Conservation (phyloP, 35 echinoderm and acorn worm genomes). For the Amphiura filiformis region DNA sequence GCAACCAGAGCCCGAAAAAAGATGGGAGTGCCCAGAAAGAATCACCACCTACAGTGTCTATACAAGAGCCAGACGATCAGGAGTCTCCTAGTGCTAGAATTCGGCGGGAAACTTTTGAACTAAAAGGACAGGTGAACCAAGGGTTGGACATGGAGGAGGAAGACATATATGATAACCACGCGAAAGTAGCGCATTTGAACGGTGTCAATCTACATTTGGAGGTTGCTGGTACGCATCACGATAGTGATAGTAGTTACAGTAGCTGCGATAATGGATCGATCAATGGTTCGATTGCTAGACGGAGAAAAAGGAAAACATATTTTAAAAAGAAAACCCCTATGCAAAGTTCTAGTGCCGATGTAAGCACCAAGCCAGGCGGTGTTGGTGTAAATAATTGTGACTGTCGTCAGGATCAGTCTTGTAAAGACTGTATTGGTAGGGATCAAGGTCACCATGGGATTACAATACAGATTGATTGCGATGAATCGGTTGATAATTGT, state of each 20-base stretch:
- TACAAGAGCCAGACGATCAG: background rate
- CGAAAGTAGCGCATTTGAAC: background rate
- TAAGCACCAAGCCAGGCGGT: no score
- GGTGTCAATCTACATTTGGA: background rate
- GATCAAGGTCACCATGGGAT: background rate
- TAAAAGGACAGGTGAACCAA: background rate
- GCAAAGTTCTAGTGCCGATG: no score
- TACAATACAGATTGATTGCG: background rate
- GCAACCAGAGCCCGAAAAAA: background rate
- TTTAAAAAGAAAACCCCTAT: background rate
- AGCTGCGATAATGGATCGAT: background rate
- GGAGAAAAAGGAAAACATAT: background rate
- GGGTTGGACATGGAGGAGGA: background rate
- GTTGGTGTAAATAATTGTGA: no score
- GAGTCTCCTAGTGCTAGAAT: background rate
- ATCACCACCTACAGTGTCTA: no score
- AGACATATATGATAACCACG: background rate
- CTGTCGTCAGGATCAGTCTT: no score
- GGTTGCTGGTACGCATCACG: background rate
- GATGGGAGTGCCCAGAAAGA: background rate
- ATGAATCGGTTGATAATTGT: background rate
- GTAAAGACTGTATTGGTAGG: background rate
- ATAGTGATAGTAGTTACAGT: background rate
- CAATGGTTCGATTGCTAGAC: background rate
- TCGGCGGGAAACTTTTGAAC: no score